Evolutionary conservation across 2,888 invertebrate species (phyloP).

Genomic region (Sympetrum striolatum): DNA sequence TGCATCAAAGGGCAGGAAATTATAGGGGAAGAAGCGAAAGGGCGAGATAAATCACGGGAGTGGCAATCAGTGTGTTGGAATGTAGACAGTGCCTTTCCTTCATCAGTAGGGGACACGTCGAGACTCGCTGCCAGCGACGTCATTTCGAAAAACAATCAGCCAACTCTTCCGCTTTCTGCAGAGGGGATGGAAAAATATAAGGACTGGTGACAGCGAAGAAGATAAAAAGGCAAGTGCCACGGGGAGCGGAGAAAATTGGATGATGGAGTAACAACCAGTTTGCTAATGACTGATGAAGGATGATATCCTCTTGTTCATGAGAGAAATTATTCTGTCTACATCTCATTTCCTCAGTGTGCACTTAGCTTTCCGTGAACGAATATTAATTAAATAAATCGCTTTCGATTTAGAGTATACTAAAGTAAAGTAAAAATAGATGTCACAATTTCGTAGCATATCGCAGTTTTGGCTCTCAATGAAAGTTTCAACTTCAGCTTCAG

Average conservation of each 20-base stretch:
- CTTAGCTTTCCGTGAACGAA: too few species aligned
- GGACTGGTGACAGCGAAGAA: neutral
- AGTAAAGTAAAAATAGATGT: too few species aligned
- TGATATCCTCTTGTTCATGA: too few species aligned
- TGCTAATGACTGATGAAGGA: too few species aligned
- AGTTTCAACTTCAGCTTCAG: too few species aligned
- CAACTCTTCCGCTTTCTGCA: neutral
- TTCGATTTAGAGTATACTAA: too few species aligned
- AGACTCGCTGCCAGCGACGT: neutral
- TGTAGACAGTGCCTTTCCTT: neutral
- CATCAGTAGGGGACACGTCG: neutral
- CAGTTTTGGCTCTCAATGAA: too few species aligned
- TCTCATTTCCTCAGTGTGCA: too few species aligned
- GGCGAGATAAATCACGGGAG: neutral
- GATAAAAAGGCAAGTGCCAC: neutral
- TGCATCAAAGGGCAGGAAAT: neutral
- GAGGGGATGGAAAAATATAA: neutral
- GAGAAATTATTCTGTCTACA: too few species aligned
- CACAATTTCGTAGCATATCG: too few species aligned
- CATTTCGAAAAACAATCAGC: constrained; percentile 14
- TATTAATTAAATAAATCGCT: too few species aligned
- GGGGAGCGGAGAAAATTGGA: neutral
- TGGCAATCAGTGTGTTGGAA: neutral
- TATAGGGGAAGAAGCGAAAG: neutral
- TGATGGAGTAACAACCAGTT: neutral